Evolutionary conservation across 2,888 invertebrate genomes (phyloP), one percentile per base, ranked within the genome.

Genomic region (Agelastica alni): DNA sequence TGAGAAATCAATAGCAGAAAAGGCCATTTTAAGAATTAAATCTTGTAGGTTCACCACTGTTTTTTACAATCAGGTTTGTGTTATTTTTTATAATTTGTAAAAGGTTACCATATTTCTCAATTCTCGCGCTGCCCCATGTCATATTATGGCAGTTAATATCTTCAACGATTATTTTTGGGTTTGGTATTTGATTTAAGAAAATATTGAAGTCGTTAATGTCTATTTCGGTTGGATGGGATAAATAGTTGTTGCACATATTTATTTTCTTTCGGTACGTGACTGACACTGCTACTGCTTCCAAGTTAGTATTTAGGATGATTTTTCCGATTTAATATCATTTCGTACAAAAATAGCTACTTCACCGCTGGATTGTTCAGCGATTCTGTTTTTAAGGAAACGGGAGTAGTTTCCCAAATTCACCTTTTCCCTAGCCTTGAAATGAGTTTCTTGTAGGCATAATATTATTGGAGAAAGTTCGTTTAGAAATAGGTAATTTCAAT

Each of bases 11-110:
- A 30, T 44, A 14, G 31, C 30, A 6, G 30, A 30, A 17, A 44
- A 14, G 9, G 30, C 31, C 44, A 31, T 44, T 42, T n/a, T 28
- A 42, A 5, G 41, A 4, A 22, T 41, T 20, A 12, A 41, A 20
- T 20, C 41, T 42, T 6, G 12, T 26, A 4, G 42, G 42, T 26
- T 26, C 14, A 14, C 42, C 42, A 18, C 28, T 42, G 9, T 14
- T 28, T 28, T 28, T 42, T 9, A 26, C 28, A 2, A 28, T 14
- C 6, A 28, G 2, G 28, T 42, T 42, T 26, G 20, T 20, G 20
- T 41, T 41, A 20, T 17, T 20, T 2, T 20, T 20, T n/a, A 41
- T 3, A 18, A 20, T 26, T 28, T 18, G 42, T 13, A 42, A 14
- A 13, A 42, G 14, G 12, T 42, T 42, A 4, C 42, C 22, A 13